Percentiles rank a stretch among this genome's conserved stretches.
phyloP scores from a whole-genome alignment of 2,888 invertebrate genomes.

The Nowickia ferox region DNA sequence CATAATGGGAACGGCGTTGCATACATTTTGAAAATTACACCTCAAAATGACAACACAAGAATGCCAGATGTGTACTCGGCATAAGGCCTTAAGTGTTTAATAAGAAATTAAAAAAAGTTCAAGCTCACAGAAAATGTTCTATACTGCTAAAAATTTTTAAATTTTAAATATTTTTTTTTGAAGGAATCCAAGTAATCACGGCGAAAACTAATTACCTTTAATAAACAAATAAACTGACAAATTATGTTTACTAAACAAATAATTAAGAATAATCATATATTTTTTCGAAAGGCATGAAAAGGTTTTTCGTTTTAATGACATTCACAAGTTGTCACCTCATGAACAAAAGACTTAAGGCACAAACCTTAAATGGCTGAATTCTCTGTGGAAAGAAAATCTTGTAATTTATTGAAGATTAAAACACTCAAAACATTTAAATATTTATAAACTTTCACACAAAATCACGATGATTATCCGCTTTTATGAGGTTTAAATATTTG shows the following conservation, averaged over 20 bases:
- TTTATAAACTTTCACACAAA: slow-evolving; percentile 70
- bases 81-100: no score
- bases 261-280: neutral
- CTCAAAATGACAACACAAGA: no score
- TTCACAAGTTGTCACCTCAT: slow-evolving; percentile 53
- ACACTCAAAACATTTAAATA: slow-evolving; percentile 46
- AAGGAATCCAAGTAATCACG: no score
- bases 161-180: neutral
- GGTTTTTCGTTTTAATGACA: slow-evolving; percentile 20
- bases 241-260: neutral
- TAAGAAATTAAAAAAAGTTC: no score
- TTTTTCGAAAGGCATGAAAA: slow-evolving; percentile 19
- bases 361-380: slow-evolving; percentile 9
- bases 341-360: slow-evolving; percentile 65
- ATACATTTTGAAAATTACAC: no score
- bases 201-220: neutral
- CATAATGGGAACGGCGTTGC: no score
- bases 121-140: no score
- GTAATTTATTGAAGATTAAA: slow-evolving; percentile 61
- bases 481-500: slow-evolving; percentile 54
- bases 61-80: no score
- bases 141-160: no score
- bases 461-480: slow-evolving; percentile 50
- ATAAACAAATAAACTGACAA: slow-evolving; percentile 9
- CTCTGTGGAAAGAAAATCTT: slow-evolving; percentile 53